Evolutionary conservation across 2,888 invertebrate genomes (phyloP), one percentile per base, ranked within the genome.

Genomic region (Strigamia transsilvanica): DNA sequence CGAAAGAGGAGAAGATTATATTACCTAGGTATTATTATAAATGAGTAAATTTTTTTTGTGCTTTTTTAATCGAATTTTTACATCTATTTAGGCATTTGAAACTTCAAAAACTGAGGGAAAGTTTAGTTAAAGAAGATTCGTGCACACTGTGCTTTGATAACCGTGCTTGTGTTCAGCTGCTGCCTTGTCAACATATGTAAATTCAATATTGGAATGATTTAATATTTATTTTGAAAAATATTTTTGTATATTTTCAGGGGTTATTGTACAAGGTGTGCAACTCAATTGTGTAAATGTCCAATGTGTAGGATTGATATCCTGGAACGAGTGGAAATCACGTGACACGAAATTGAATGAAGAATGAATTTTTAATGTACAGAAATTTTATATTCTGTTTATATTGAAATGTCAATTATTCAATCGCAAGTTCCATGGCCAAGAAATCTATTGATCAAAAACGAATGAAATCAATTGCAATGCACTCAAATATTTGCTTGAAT

Each of bases 111-210:
- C 88, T 96, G 84, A 89, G 93, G 83, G 92, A 92, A 86, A 90
- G 93, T 77, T 93, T 92, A 86, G 92, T 94, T 34, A 90, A 91
- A 83, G 95, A 96, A 86, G 93, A 96, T 87, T 93, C 94, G 13
- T 97, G 97, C 89, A 94, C 93, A 0, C 89, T 97, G 80, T 97
- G 97, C 88, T 96, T 92, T 88, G 95, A 96, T 87, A 91, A 92
- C 84, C 91, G 91, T 84, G 94, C 95, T 0, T 91, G 92, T 83
- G 93, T 94, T 27, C 89, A 91, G 84, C 90, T 97, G 61, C 88
- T 92, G 85, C 96, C 96, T 0, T 97, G 97, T 88, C 91, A 91
- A 84, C 97, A 97, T 88, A 91, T 91, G 96, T 96, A 90, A 27
- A 90, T 90, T 66, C 51, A n/a, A 41, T 42, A 41, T 12, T 41